Evolutionary conservation across 2,888 invertebrate genomes (phyloP), one percentile per base, ranked within the genome.

Genomic region (Thyatira batis): DNA sequence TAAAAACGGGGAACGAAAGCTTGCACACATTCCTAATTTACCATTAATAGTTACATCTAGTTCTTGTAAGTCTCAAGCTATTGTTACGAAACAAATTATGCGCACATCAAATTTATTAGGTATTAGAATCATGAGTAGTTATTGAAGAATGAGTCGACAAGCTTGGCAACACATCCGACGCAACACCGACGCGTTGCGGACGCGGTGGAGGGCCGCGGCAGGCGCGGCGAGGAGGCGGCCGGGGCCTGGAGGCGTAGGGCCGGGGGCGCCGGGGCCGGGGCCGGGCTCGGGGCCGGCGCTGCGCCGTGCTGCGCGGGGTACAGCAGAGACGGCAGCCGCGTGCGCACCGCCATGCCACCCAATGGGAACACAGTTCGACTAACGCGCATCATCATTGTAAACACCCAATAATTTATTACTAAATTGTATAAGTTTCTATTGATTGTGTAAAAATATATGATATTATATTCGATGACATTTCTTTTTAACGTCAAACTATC

Each of bases 61-160:
- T n/a, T n/a, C n/a, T n/a, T n/a, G n/a, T n/a, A n/a, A n/a, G n/a
- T n/a, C n/a, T n/a, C n/a, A n/a, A n/a, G n/a, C n/a, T n/a, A n/a
- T n/a, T n/a, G n/a, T n/a, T n/a, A n/a, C n/a, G n/a, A n/a, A n/a
- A n/a, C n/a, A n/a, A n/a, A n/a, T n/a, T n/a, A n/a, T n/a, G n/a
- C n/a, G n/a, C n/a, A n/a, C n/a, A n/a, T n/a, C n/a, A n/a, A n/a
- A n/a, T n/a, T n/a, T n/a, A n/a, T n/a, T n/a, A n/a, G n/a, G n/a
- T n/a, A n/a, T n/a, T n/a, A n/a, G n/a, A 8, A 39, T 55, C 65
- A 85, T 2, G 79, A 80, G 49, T 79, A 82, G 63, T 82, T 82
- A 55, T 76, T 86, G 21, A 87, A 73, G 55, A 90, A 90, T 0
- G 88, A 87, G 56, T 89, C 86, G 0, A 90, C 48, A 33, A 89